Conservation (phyloP, 2,888 invertebrate genomes). For the Cephus runcator region DNA sequence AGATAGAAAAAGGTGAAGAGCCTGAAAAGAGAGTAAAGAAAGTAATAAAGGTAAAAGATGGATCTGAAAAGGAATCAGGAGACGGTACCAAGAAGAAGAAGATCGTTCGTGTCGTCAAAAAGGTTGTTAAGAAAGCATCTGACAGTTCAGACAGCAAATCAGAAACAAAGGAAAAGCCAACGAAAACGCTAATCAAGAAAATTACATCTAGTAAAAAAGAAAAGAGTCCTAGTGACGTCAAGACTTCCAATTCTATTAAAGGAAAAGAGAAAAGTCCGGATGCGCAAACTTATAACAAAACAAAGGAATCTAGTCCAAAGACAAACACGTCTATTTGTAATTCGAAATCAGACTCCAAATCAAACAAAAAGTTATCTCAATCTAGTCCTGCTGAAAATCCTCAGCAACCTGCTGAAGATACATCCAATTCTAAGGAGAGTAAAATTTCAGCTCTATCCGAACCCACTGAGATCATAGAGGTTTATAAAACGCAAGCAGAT, state of each 20-base stretch:
- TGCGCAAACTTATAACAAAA: not conserved
- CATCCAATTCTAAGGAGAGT: not conserved
- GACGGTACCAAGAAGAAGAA: slow-evolving; percentile 49
- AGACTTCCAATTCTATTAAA: too few species aligned
- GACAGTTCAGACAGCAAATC: slow-evolving; percentile 47
- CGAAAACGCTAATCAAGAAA: slow-evolving; percentile 35
- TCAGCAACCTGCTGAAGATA: not conserved
- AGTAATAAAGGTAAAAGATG: slow-evolving; percentile 37
- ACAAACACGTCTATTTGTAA: not conserved
- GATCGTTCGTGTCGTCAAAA: slow-evolving; percentile 52
- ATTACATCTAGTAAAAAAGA: slow-evolving; percentile 25
- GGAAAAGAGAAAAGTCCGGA: slow-evolving; percentile 30
- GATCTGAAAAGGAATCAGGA: slow-evolving; percentile 33
- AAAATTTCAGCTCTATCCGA: not conserved
- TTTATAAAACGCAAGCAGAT: not conserved
- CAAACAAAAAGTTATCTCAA: slow-evolving; percentile 13
- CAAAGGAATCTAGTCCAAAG: slow-evolving; percentile 1
- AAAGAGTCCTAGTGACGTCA: slow-evolving; percentile 8
- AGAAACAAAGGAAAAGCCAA: slow-evolving; percentile 40
- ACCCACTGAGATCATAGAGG: not conserved
- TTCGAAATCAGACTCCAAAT: slow-evolving; percentile 4
- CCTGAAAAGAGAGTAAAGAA: slow-evolving; percentile 42
- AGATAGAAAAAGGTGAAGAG: slow-evolving; percentile 35
- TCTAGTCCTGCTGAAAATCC: not conserved
- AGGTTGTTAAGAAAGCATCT: slow-evolving; percentile 50